These are phyloP conservation scores for Sciaenops ocellatus DNA, from an alignment of 2,797 vertebrate genomes.

Conservation along the genomic window DNA sequence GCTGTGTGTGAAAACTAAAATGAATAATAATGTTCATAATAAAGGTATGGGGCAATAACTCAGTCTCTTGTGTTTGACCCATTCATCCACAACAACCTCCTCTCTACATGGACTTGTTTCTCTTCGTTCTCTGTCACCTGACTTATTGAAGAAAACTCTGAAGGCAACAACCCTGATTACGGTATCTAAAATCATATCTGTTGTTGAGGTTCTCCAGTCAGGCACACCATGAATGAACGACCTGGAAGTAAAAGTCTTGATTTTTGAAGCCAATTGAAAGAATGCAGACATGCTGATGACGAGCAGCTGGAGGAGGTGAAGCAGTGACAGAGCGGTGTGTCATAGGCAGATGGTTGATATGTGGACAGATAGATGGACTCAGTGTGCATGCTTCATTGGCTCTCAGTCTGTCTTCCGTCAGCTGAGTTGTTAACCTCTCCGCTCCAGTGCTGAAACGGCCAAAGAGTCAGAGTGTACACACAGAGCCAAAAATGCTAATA, in stretches of 20 bases:
- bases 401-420: slow-evolving; percentile 29
- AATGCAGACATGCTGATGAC: slow-evolving; percentile 19
- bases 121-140: too few species aligned
- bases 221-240: not conserved
- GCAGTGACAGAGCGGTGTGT: slow-evolving; percentile 7
- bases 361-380: slow-evolving; percentile 35
- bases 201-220: not conserved
- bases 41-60: too few species aligned
- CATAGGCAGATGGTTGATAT: slow-evolving; percentile 40
- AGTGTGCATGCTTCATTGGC: slow-evolving; percentile 34
- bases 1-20: too few species aligned
- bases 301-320: slow-evolving; percentile 45
- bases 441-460: slow-evolving; percentile 49
- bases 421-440: slow-evolving; percentile 55
- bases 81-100: too few species aligned
- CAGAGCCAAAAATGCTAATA: slow-evolving; percentile 52
- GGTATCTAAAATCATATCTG: not conserved
- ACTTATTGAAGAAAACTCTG: too few species aligned
- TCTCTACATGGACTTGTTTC: too few species aligned
- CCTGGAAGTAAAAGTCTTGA: not conserved
- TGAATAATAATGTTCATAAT: too few species aligned
- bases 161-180: too few species aligned
- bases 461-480: slow-evolving; percentile 45
- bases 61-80: too few species aligned
- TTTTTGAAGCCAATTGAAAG: not conserved